Evolutionary conservation across 2,888 invertebrate genomes (phyloP).

Genomic region (Aphodius sticticus): DNA sequence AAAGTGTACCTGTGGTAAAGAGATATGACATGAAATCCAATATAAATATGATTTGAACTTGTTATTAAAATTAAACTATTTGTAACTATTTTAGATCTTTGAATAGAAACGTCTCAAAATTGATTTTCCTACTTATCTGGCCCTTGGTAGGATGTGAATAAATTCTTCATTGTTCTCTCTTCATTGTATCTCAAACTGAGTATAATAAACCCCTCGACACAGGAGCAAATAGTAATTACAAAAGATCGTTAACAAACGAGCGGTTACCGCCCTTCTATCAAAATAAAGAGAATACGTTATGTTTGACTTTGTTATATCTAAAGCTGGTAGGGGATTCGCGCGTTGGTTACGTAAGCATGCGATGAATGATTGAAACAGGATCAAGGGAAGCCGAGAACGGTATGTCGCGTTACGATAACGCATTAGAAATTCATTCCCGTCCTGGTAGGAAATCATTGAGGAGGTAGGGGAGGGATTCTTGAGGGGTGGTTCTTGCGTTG

Average conservation of each 20-base stretch:
- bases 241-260: not conserved
- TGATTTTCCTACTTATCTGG: not conserved
- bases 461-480: not conserved
- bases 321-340: not conserved
- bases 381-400: not conserved
- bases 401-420: not conserved
- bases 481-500: not conserved
- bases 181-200: not conserved
- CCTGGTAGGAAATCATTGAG: not conserved
- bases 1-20: too few relatives aligned
- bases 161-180: not conserved
- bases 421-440: not conserved
- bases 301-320: not conserved
- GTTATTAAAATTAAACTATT: too few relatives aligned
- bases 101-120: not conserved
- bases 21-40: too few relatives aligned
- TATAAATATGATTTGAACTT: too few relatives aligned
- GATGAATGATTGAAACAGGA: not conserved
- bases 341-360: not conserved
- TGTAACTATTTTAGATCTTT: not conserved
- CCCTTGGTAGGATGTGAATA: not conserved
- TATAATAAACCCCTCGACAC: not conserved
- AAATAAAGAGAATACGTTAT: not conserved
- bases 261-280: not conserved
- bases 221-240: not conserved